These are phyloP conservation scores for Podarcis muralis DNA, from an alignment of 2,113 vertebrate genomes.

Conservation along the genomic window DNA sequence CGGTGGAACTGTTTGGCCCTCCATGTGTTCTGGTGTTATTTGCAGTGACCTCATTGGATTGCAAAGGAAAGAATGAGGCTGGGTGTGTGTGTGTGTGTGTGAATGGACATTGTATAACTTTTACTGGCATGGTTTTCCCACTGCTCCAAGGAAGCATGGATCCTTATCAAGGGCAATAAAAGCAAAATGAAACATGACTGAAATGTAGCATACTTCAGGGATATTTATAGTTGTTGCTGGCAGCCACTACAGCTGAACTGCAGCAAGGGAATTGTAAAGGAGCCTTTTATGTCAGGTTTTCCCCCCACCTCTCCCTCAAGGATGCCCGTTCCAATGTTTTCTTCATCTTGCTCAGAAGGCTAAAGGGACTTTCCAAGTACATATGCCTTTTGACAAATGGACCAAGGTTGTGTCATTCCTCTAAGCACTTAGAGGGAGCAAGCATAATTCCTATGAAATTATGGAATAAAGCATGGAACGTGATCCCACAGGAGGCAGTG, in stretches of 20 bases:
- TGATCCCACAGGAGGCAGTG: no score
- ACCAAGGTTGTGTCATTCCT: slow-evolving; percentile 49
- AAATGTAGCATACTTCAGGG: slow-evolving; percentile 48
- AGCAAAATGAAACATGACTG: slow-evolving; percentile 35
- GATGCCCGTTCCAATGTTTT: slow-evolving; percentile 53
- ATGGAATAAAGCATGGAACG: no score
- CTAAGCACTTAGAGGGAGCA: slow-evolving; percentile 38
- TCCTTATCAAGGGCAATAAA: slow-evolving; percentile 35
- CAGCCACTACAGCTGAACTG: slow-evolving; percentile 33
- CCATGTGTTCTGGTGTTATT: slow-evolving; percentile 36
- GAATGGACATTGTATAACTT: slow-evolving; percentile 51
- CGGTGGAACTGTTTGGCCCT: slow-evolving; percentile 48
- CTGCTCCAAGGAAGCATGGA: slow-evolving; percentile 48
- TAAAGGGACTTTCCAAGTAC: slow-evolving; percentile 48
- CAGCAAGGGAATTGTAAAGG: slow-evolving; percentile 41
- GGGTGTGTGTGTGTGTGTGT: no score
- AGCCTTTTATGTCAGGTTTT: slow-evolving; percentile 20
- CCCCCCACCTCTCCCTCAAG: no score
- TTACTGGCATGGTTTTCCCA: slow-evolving; percentile 54
- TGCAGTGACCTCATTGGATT: slow-evolving; percentile 65
- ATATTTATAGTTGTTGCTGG: slow-evolving; percentile 31
- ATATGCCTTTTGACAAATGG: slow-evolving; percentile 52
- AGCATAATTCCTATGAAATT: slow-evolving; percentile 52
- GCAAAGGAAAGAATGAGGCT: no score
- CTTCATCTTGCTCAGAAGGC: slow-evolving; percentile 58